These are phyloP conservation scores for Mirza zaza DNA, from an alignment of 2,113 vertebrate genomes.

Conservation along the genomic window DNA sequence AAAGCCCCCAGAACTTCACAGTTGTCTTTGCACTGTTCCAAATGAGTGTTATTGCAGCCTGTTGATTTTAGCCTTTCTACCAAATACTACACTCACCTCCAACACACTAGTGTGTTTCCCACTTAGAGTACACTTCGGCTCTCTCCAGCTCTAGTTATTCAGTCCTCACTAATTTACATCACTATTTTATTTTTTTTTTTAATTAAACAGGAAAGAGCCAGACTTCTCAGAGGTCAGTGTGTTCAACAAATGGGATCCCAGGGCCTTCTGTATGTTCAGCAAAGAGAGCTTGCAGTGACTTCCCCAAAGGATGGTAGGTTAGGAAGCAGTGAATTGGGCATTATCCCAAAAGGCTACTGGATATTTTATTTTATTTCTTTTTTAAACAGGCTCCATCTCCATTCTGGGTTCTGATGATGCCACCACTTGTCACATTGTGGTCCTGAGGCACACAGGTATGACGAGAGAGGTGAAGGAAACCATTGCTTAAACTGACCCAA, in stretches of 20 bases:
- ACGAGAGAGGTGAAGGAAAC: slow-evolving; percentile 54
- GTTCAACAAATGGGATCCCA: slow-evolving; percentile 89
- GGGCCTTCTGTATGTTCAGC: slow-evolving; percentile 94
- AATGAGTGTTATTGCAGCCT: background rate
- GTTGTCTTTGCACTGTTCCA: background rate
- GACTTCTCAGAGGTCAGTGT: slow-evolving; percentile 88
- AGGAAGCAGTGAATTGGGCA: slow-evolving; percentile 47
- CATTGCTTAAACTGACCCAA: background rate
- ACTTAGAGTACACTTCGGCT: background rate
- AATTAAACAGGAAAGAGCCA: slow-evolving; percentile 91
- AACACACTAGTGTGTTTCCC: background rate
- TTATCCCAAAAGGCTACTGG: slow-evolving; percentile 41
- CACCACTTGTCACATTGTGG: slow-evolving; percentile 97
- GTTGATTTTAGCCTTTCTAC: background rate
- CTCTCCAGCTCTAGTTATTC: slow-evolving; percentile 61
- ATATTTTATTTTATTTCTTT: slow-evolving; percentile 72
- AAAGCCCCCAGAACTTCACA: background rate
- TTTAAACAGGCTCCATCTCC: slow-evolving; percentile 90
- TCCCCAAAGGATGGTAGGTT: slow-evolving; percentile 93
- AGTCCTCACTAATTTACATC: slow-evolving; percentile 67
- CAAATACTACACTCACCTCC: background rate
- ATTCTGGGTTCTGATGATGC: slow-evolving; percentile 96
- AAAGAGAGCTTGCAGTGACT: slow-evolving; percentile 95
- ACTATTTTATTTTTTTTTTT: slow-evolving; percentile 78
- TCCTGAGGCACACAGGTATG: slow-evolving; percentile 96